Conservation (phyloP, 1,140 invertebrate species). For the Scaptomyza montana region DNA sequence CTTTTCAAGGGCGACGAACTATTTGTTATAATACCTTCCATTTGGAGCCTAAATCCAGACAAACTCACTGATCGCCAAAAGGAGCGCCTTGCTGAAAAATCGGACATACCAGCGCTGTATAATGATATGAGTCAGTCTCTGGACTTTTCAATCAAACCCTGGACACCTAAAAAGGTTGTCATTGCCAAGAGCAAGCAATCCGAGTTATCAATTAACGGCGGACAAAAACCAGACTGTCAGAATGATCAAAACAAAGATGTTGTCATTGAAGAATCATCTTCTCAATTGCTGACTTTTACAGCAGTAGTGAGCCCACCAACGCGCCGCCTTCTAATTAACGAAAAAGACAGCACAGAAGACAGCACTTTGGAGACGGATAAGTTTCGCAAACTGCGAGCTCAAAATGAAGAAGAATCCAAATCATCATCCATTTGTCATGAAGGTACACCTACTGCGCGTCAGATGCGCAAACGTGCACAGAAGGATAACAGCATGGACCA, state of each 20-base stretch:
- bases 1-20: slow-evolving; percentile 85
- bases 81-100: slow-evolving; percentile 89
- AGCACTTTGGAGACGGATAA: slow-evolving; percentile 34
- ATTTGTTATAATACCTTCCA: slow-evolving; percentile 88
- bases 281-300: slow-evolving; percentile 3
- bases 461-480: slow-evolving; percentile 33
- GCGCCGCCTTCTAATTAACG: slow-evolving; percentile 9
- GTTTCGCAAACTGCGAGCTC: slow-evolving; percentile 47
- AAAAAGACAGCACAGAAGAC: not conserved
- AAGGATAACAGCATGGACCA: slow-evolving; percentile 24
- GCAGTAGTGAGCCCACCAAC: slow-evolving; percentile 11
- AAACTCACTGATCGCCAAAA: slow-evolving; percentile 93
- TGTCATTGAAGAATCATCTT: slow-evolving; percentile 31
- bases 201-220: slow-evolving; percentile 59
- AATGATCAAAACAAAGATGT: slow-evolving; percentile 1
- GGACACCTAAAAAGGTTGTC: slow-evolving; percentile 83
- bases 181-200: slow-evolving; percentile 71
- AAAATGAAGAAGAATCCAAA: slow-evolving; percentile 39
- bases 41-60: slow-evolving; percentile 88
- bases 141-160: slow-evolving; percentile 85
- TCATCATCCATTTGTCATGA: not conserved
- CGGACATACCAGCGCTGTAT: slow-evolving; percentile 91
- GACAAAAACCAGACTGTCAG: slow-evolving; percentile 9
- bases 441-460: slow-evolving; percentile 2
- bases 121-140: slow-evolving; percentile 91